Percentiles rank a stretch among this genome's conserved stretches.
Evolutionary conservation across 2,888 invertebrate genomes (phyloP).

Genomic region (Drosophila flavopinicola): DNA sequence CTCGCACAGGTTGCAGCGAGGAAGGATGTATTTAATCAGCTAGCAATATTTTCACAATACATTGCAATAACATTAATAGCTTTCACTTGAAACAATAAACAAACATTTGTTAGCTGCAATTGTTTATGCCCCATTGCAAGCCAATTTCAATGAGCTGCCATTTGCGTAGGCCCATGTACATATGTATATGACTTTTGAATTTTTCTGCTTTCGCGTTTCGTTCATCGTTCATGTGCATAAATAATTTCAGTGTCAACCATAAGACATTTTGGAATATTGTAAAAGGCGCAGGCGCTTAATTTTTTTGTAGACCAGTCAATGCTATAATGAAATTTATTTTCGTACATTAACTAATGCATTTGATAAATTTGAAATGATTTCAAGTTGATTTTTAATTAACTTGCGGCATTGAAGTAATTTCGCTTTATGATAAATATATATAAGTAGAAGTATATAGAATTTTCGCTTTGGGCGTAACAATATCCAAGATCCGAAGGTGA

Average conservation of each 20-base stretch:
- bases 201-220: conserved; percentile 8
- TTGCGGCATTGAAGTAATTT: conserved; percentile 44
- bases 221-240: conserved; percentile 27
- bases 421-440: background rate
- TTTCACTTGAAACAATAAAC: conserved; percentile 43
- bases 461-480: conserved; percentile 25
- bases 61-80: conserved; percentile 42
- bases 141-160: conserved; percentile 43
- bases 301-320: conserved; percentile 26
- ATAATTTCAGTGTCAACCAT: conserved; percentile 67
- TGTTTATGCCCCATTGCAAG: conserved; percentile 36
- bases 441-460: too few relatives aligned
- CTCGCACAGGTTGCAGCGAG: conserved; percentile 5
- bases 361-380: conserved; percentile 25
- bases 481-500: conserved; percentile 52
- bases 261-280: conserved; percentile 56
- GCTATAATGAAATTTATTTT: conserved; percentile 20
- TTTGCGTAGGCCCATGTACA: conserved; percentile 42
- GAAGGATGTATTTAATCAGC: conserved; percentile 11
- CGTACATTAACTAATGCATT: conserved; percentile 9
- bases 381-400: conserved; percentile 37
- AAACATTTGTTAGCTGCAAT: conserved; percentile 17
- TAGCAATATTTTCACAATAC: conserved; percentile 39
- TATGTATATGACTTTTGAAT: too few relatives aligned
- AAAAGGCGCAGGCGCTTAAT: conserved; percentile 6